Percentiles rank a stretch among this genome's conserved stretches.
Conservation (phyloP, 1,140 invertebrate species). For the Plodia interpunctella region DNA sequence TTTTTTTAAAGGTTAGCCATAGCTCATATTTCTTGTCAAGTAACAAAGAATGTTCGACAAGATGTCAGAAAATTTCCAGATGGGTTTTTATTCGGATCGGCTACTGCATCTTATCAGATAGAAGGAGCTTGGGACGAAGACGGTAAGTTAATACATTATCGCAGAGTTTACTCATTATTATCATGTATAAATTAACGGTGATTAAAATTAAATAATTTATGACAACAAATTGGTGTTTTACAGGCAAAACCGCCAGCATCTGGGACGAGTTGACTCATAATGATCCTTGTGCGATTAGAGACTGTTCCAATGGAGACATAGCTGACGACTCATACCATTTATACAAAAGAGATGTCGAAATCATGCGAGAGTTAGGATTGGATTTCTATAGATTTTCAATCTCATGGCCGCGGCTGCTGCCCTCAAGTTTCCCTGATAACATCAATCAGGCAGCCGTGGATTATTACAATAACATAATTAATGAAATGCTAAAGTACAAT, state of each 20-base stretch:
- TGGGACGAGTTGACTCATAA: conserved; percentile 77
- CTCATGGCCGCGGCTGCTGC: conserved; percentile 81
- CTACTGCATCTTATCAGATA: conserved; percentile 4
- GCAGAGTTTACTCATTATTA: too few species aligned
- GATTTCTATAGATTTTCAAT: conserved; percentile 82
- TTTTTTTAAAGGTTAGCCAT: too few species aligned
- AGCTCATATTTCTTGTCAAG: too few species aligned
- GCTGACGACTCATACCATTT: conserved; percentile 57
- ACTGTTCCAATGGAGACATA: conserved; percentile 74
- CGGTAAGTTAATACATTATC: background rate
- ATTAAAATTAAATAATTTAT: too few species aligned
- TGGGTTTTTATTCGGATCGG: background rate
- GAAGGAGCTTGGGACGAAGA: conserved; percentile 6
- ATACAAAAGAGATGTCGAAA: conserved; percentile 75
- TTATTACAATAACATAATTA: conserved; percentile 80
- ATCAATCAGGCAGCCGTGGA: conserved; percentile 78
- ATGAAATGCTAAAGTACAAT: conserved; percentile 75
- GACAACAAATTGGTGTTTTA: conserved; percentile 17
- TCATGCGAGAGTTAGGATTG: conserved; percentile 74
- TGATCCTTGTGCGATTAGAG: conserved; percentile 68
- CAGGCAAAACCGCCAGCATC: conserved; percentile 77
- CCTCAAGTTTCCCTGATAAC: conserved; percentile 76
- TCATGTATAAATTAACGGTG: too few species aligned
- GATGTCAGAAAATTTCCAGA: conserved; percentile 9
- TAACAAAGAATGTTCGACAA: background rate